A percentile compares a stretch with the other conserved stretches of the same genome.
These are phyloP conservation scores for Ganaspis brasiliensis DNA, from an alignment of 2,888 invertebrate genomes.

Conservation along the genomic window DNA sequence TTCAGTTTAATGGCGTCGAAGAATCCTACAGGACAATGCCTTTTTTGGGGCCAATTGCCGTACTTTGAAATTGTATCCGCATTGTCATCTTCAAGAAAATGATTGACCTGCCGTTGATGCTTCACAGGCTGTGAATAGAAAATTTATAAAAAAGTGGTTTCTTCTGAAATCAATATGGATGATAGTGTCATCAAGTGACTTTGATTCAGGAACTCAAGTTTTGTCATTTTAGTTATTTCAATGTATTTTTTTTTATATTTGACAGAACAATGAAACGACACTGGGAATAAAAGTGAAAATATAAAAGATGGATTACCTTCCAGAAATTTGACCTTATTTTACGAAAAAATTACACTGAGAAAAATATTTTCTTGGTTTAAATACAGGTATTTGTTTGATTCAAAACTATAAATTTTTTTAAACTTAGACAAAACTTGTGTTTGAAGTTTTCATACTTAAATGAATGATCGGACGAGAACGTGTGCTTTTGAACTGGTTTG, in stretches of 20 bases:
- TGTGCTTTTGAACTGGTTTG: no score
- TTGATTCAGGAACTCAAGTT: neutral
- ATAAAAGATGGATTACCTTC: no score
- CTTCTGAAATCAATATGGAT: neutral
- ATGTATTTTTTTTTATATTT: neutral
- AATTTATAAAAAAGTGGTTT: conserved; percentile 22
- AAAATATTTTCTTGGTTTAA: no score
- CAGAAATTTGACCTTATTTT: no score
- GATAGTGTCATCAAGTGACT: conserved; percentile 15
- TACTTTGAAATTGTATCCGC: conserved; percentile 32
- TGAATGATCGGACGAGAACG: no score
- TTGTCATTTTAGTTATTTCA: neutral
- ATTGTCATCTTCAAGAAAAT: conserved; percentile 34
- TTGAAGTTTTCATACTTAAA: no score
- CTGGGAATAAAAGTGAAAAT: no score
- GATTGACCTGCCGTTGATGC: conserved; percentile 40
- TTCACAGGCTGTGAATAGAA: neutral
- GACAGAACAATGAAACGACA: no score
- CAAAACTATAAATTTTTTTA: no score
- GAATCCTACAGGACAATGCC: conserved; percentile 27
- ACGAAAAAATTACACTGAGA: no score
- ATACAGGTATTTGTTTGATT: no score
- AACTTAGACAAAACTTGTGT: no score
- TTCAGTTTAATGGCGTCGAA: conserved; percentile 38
- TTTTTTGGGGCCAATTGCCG: conserved; percentile 36